Percentiles rank a stretch among this genome's conserved stretches.
Conservation (phyloP, 2,797 vertebrate genomes). For the Coendou prehensilis region DNA sequence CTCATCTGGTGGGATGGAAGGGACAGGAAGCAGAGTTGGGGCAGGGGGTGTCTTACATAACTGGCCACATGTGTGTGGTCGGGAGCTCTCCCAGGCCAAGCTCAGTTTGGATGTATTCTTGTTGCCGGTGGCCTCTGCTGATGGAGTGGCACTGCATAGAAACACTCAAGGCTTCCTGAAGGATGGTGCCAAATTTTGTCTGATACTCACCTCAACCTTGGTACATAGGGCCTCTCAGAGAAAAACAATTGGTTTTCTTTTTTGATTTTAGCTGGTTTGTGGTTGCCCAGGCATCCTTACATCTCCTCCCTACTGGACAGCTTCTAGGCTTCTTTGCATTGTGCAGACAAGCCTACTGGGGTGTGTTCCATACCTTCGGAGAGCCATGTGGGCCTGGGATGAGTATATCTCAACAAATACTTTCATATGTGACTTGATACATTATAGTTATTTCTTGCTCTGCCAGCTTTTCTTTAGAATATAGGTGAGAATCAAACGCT, state of each 20-base stretch:
- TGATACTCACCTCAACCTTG: background rate
- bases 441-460: background rate
- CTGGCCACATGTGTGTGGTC: background rate
- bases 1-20: background rate
- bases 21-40: background rate
- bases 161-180: background rate
- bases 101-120: conserved; percentile 11
- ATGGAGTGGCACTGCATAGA: background rate
- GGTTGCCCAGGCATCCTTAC: background rate
- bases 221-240: background rate
- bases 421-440: background rate
- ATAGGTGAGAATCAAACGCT: background rate
- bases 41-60: background rate
- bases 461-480: background rate
- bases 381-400: background rate
- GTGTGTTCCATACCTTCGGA: background rate
- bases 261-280: background rate
- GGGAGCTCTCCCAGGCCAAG: background rate
- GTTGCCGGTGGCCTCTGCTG: background rate
- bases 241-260: background rate
- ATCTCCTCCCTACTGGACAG: background rate
- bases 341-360: background rate
- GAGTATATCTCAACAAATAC: background rate
- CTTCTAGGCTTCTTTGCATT: background rate
- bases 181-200: background rate